phyloP scores from a whole-genome alignment of 1,140 invertebrate genomes.

The Pseudoatta argentina region DNA sequence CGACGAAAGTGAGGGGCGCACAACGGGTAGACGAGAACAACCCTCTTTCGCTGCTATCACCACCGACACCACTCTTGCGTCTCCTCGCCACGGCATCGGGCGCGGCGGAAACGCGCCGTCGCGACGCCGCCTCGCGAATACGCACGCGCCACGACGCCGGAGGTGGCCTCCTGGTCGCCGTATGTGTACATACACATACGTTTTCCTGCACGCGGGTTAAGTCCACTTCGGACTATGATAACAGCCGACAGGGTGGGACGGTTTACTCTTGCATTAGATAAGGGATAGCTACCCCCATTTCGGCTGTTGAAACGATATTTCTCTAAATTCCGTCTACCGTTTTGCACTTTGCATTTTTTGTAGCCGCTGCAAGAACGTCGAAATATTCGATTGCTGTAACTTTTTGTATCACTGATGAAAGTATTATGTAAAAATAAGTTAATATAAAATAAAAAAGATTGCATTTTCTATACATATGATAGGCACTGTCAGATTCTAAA shows the following conservation, averaged over 20 bases:
- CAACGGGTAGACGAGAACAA: constrained; percentile 64
- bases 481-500: background rate
- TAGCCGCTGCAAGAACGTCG: too few relatives aligned
- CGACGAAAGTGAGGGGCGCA: constrained; percentile 54
- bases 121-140: constrained; percentile 68
- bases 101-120: constrained; percentile 71
- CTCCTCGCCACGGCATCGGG: constrained; percentile 68
- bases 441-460: background rate
- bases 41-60: constrained; percentile 62
- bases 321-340: background rate
- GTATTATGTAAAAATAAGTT: background rate
- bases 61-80: constrained; percentile 81
- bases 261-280: constrained; percentile 33
- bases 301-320: background rate
- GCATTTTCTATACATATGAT: too few relatives aligned
- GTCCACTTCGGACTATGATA: constrained; percentile 48
- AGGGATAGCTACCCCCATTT: constrained; percentile 15
- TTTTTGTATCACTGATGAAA: too few relatives aligned
- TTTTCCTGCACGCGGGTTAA: constrained; percentile 50
- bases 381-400: too few relatives aligned
- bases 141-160: constrained; percentile 58
- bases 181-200: constrained; percentile 55
- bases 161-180: constrained; percentile 23
- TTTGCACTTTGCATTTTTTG: background rate
- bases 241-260: constrained; percentile 39